Evolutionary conservation across 2,113 vertebrate species (phyloP).

Genomic region (Colius striatus): DNA sequence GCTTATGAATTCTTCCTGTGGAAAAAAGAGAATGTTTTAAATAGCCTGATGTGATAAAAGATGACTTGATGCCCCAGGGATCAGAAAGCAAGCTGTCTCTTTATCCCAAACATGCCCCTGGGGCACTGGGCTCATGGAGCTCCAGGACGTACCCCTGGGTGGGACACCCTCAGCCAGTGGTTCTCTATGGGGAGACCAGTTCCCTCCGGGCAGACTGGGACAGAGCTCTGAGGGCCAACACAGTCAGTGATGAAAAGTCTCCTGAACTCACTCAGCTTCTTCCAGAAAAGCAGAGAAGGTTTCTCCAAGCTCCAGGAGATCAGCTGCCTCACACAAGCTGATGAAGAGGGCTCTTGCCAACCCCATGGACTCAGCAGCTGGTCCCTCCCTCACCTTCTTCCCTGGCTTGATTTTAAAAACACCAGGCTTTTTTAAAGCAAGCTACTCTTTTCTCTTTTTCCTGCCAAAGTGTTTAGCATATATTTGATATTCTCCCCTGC

Average conservation of each 20-base stretch:
- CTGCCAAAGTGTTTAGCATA: background rate
- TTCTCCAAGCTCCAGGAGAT: background rate
- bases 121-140: background rate
- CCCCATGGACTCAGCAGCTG: background rate
- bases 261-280: background rate
- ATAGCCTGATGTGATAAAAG: background rate
- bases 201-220: background rate
- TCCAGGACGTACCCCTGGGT: background rate
- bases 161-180: background rate
- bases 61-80: background rate
- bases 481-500: background rate
- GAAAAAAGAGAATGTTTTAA: background rate
- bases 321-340: background rate
- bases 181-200: background rate
- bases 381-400: background rate
- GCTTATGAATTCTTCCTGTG: background rate
- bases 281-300: background rate
- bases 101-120: accelerated
- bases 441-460: background rate
- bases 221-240: background rate
- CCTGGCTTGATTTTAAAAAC: background rate
- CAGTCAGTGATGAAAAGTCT: background rate
- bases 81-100: background rate
- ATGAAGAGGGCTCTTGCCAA: background rate
- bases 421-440: background rate